Conservation (phyloP, 2,888 invertebrate genomes). For the Ornithoptera priamus region DNA sequence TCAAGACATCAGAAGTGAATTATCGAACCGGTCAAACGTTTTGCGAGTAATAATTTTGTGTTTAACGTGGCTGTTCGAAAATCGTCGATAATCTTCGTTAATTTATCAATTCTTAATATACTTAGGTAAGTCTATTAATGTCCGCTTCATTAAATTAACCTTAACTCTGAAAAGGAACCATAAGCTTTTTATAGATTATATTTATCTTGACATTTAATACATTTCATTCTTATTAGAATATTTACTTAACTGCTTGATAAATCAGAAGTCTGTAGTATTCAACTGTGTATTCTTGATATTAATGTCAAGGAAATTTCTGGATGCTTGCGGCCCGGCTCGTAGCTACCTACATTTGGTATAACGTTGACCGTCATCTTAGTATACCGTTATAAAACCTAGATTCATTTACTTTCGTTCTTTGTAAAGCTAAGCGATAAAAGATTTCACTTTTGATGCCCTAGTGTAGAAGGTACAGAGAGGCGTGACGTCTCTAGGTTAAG, state of each 20-base stretch:
- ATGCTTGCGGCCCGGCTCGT: slow-evolving; percentile 52
- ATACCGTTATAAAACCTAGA: slow-evolving; percentile 43
- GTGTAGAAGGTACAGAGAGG: slow-evolving; percentile 22
- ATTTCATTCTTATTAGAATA: not conserved
- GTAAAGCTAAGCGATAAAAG: slow-evolving; percentile 33
- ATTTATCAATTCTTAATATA: slow-evolving; percentile 33
- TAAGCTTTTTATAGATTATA: no score
- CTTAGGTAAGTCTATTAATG: slow-evolving; percentile 43
- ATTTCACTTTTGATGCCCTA: slow-evolving; percentile 15
- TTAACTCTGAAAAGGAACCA: no score
- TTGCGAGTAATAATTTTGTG: slow-evolving; percentile 51
- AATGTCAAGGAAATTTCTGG: slow-evolving; percentile 60
- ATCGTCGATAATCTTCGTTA: slow-evolving; percentile 39
- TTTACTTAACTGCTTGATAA: no score
- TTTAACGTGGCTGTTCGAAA: slow-evolving; percentile 56
- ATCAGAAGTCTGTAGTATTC: no score
- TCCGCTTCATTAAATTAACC: no score
- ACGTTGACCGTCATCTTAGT: slow-evolving; percentile 49
- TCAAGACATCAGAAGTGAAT: slow-evolving; percentile 63
- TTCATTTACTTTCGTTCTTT: slow-evolving; percentile 46
- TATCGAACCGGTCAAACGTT: slow-evolving; percentile 36
- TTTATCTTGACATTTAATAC: not conserved
- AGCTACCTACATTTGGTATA: slow-evolving; percentile 50
- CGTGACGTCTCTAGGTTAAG: slow-evolving; percentile 41
- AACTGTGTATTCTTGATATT: not conserved